Percentiles rank a stretch among this genome's conserved stretches.
Evolutionary conservation across 92 coral and sea anemone genomes (phyloP).

Genomic region (Palythoa grandis): DNA sequence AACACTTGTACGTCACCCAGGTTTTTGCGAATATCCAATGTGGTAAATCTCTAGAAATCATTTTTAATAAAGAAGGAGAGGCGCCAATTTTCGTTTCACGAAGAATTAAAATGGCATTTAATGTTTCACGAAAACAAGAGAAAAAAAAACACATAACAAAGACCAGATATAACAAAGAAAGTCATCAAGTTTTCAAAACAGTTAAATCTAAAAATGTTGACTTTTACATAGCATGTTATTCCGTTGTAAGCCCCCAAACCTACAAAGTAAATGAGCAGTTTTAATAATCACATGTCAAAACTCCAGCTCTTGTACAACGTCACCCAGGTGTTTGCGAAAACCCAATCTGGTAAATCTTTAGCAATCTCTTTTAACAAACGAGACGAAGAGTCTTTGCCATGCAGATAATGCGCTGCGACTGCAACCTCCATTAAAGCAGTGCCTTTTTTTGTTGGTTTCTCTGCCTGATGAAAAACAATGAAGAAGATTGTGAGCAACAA

Average conservation of each 20-base stretch:
- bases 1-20: constrained; percentile 85
- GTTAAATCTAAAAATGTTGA: too few relatives aligned
- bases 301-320: constrained; percentile 83
- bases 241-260: background rate
- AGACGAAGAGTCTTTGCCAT: constrained; percentile 76
- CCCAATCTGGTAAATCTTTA: constrained; percentile 82
- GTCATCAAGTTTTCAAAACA: too few relatives aligned
- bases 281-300: constrained; percentile 33
- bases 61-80: constrained; percentile 74
- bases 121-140: too few relatives aligned
- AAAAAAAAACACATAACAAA: too few relatives aligned
- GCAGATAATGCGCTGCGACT: constrained; percentile 80
- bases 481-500: too few relatives aligned
- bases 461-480: constrained; percentile 35
- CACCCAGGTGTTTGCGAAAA: constrained; percentile 78
- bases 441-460: constrained; percentile 46
- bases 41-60: constrained; percentile 62
- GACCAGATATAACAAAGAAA: too few relatives aligned
- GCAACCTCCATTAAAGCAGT: constrained; percentile 74
- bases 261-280: background rate
- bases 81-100: background rate
- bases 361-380: constrained; percentile 67
- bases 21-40: constrained; percentile 85
- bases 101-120: too few relatives aligned
- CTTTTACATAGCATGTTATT: background rate